These are phyloP conservation scores for Tragelaphus strepsiceros DNA, from an alignment of 2,113 vertebrate species.

Conservation along the genomic window DNA sequence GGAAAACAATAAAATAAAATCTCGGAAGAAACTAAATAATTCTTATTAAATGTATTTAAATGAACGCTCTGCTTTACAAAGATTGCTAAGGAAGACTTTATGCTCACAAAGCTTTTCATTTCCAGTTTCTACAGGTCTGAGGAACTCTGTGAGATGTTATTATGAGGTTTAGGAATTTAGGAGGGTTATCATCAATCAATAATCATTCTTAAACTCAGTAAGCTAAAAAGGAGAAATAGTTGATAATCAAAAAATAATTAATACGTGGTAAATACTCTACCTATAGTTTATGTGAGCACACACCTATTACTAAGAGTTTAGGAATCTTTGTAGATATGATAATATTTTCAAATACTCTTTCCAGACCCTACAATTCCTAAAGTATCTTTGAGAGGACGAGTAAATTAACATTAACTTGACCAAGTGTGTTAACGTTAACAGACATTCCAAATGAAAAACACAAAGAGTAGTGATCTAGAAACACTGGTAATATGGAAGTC, in stretches of 20 bases:
- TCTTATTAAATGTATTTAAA: constrained; percentile 15
- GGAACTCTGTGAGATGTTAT: background rate
- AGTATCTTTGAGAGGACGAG: background rate
- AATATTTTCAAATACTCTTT: background rate
- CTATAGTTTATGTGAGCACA: background rate
- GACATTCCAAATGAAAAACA: background rate
- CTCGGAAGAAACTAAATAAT: background rate
- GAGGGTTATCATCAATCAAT: background rate
- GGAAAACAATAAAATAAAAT: constrained; percentile 8
- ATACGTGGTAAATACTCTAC: background rate
- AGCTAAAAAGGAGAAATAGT: background rate
- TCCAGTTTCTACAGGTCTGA: background rate
- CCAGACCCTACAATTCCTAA: background rate
- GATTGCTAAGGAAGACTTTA: background rate
- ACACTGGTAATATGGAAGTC: background rate
- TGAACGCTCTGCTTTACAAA: background rate
- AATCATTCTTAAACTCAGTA: background rate
- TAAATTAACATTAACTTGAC: background rate
- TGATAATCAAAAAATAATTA: background rate
- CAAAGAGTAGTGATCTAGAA: background rate
- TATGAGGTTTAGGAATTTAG: background rate
- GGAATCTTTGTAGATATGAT: background rate
- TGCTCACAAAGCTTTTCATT: background rate
- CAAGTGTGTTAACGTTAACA: background rate
- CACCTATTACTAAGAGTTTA: background rate